Percentiles rank a stretch among this genome's conserved stretches.
Conservation (phyloP, 2,888 invertebrate species). For the Andrena fulva region DNA sequence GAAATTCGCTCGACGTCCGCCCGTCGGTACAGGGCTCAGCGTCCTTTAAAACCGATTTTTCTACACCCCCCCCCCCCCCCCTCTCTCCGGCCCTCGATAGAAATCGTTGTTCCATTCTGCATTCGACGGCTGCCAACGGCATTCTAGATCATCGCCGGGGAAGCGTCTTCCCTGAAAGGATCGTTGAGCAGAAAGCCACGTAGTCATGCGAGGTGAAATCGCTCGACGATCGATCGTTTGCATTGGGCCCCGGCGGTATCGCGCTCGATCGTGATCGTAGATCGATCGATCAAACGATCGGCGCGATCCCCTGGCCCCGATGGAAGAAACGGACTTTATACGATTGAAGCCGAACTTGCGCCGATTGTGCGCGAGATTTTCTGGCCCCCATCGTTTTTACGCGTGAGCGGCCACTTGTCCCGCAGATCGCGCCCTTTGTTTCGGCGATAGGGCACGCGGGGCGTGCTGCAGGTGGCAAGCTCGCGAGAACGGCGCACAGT, state of each 20-base stretch:
- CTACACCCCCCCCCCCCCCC: neutral
- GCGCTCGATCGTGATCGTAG: slow-evolving; percentile 59
- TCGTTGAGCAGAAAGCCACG: slow-evolving; percentile 54
- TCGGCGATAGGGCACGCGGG: neutral
- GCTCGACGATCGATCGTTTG: slow-evolving; percentile 65
- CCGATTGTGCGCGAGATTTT: slow-evolving; percentile 62
- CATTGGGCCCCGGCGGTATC: slow-evolving; percentile 51
- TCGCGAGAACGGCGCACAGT: neutral
- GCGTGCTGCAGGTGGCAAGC: neutral
- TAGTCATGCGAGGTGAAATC: slow-evolving; percentile 72
- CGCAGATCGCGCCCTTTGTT: slow-evolving; percentile 7
- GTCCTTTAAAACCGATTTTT: neutral
- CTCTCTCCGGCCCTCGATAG: too few species aligned
- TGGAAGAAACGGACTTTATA: slow-evolving; percentile 62
- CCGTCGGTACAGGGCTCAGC: slow-evolving; percentile 1
- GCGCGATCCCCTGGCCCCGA: slow-evolving; percentile 41
- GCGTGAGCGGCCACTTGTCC: neutral
- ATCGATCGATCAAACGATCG: slow-evolving; percentile 64
- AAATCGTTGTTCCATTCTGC: slow-evolving; percentile 8
- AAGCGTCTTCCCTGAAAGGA: slow-evolving; percentile 44
- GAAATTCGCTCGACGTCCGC: slow-evolving; percentile 72
- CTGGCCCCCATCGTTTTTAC: slow-evolving; percentile 3
- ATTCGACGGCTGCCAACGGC: neutral
- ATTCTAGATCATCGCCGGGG: slow-evolving; percentile 20
- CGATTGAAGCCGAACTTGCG: slow-evolving; percentile 44